Conservation (phyloP, 2,888 invertebrate genomes). For the Melipona beecheii region DNA sequence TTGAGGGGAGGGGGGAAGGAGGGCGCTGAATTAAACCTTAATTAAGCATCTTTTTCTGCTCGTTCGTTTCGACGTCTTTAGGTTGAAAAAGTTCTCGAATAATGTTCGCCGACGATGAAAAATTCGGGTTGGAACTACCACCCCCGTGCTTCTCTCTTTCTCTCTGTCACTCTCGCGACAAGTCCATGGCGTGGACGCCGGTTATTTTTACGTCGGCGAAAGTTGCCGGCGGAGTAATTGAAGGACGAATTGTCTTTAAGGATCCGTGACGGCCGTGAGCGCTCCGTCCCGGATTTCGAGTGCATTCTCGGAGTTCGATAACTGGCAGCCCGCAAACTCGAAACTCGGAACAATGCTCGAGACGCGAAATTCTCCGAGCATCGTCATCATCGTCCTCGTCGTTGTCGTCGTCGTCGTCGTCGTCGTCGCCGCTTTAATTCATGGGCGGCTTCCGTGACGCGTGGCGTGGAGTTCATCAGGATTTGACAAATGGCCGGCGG, state of each 20-base stretch:
- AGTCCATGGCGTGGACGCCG: neutral
- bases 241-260: constrained; percentile 34
- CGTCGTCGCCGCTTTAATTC: constrained; percentile 40
- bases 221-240: constrained; percentile 34
- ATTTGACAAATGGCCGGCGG: constrained; percentile 42
- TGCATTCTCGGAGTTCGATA: constrained; percentile 31
- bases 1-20: too few species aligned
- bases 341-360: constrained; percentile 64
- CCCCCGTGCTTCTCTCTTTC: neutral
- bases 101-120: neutral
- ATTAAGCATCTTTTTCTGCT: constrained; percentile 17
- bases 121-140: neutral
- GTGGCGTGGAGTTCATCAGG: constrained; percentile 24
- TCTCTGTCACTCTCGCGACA: neutral
- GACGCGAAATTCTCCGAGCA: constrained; percentile 19
- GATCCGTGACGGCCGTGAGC: constrained; percentile 14
- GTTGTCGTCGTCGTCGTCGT: too few species aligned
- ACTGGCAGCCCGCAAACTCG: constrained; percentile 53
- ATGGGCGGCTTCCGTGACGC: constrained; percentile 26
- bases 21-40: constrained; percentile 8
- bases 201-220: neutral
- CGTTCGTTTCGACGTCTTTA: constrained; percentile 17
- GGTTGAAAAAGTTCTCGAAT: constrained; percentile 7
- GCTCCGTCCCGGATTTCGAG: constrained; percentile 12
- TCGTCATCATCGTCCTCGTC: too few species aligned